These are phyloP conservation scores for Enteromius argenteus DNA, from an alignment of 2,797 vertebrate genomes.

Conservation along the genomic window DNA sequence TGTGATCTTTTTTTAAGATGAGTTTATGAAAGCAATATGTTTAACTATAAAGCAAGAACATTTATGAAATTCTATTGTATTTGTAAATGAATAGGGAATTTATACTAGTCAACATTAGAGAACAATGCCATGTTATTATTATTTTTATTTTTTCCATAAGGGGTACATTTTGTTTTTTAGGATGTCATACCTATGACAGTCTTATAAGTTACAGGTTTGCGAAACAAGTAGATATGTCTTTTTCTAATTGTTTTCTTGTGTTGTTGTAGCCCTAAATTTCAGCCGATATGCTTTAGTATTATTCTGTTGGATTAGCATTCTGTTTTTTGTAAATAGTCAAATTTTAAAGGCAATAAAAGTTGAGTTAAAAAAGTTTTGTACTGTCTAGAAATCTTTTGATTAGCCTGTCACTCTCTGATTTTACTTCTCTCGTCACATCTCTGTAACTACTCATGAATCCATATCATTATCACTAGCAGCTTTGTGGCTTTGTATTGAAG, in stretches of 20 bases:
- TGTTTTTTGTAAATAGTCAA: conserved; percentile 89
- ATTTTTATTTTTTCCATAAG: conserved; percentile 31
- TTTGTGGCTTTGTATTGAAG: conserved; percentile 89
- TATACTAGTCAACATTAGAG: conserved; percentile 83
- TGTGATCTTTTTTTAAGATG: conserved; percentile 94
- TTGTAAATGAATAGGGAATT: conserved; percentile 90
- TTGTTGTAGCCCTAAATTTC: conserved; percentile 77
- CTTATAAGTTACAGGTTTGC: conserved; percentile 69
- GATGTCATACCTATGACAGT: conserved; percentile 36
- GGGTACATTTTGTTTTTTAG: conserved; percentile 57
- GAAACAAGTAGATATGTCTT: conserved; percentile 55
- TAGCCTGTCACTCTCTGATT: conserved; percentile 65
- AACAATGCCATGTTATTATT: conserved; percentile 62
- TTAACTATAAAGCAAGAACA: conserved; percentile 90
- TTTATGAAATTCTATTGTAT: conserved; percentile 94
- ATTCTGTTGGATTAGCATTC: conserved; percentile 87
- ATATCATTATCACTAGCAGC: conserved; percentile 88
- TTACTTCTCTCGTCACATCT: conserved; percentile 85
- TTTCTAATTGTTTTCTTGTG: conserved; percentile 63
- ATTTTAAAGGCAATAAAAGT: conserved; percentile 98
- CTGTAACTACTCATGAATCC: conserved; percentile 94
- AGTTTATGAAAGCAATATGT: conserved; percentile 78
- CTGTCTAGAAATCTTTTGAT: conserved; percentile 41
- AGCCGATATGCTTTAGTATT: conserved; percentile 81
- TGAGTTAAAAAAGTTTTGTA: conserved; percentile 84